A percentile compares a stretch with the other conserved stretches of the same genome.
phyloP scores from a whole-genome alignment of 2,888 invertebrate genomes.

The Scaptodrosophila latifasciaeformis region DNA sequence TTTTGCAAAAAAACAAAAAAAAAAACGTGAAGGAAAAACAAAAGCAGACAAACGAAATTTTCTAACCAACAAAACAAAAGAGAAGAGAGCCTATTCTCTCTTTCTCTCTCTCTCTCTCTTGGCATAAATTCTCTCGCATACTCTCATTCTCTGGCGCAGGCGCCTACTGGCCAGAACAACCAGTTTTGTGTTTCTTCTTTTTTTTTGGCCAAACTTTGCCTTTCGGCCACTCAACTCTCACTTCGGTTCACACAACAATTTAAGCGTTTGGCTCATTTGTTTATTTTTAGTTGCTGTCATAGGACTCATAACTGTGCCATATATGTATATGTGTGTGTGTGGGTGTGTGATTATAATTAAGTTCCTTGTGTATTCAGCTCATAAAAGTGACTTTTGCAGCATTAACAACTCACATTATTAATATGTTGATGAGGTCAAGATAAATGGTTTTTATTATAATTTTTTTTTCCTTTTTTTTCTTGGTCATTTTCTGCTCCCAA shows the following conservation, averaged over 20 bases:
- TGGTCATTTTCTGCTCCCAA: no score
- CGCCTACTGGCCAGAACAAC: no score
- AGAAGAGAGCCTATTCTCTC: constrained; percentile 2
- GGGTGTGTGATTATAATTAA: constrained; percentile 6
- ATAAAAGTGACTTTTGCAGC: neutral
- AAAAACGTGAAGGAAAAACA: neutral
- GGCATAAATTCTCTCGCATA: constrained; percentile 9
- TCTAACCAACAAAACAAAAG: neutral
- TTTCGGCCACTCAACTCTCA: neutral
- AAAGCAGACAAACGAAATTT: neutral
- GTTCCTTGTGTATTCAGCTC: neutral
- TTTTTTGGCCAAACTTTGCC: constrained; percentile 6
- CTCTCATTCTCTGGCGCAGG: constrained; percentile 36
- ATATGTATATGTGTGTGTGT: neutral
- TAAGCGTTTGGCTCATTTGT: constrained; percentile 53
- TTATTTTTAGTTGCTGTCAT: constrained; percentile 63
- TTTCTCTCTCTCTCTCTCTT: constrained; percentile 7
- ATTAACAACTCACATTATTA: neutral
- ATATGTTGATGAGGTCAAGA: no score
- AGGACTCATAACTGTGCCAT: constrained; percentile 15
- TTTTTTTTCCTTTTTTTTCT: no score
- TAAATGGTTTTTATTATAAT: no score
- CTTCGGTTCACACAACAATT: neutral
- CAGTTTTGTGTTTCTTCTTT: constrained; percentile 15
- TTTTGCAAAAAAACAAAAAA: constrained; percentile 20